Conservation (phyloP, 2,113 vertebrate species). For the Xiphorhynchus elegans region DNA sequence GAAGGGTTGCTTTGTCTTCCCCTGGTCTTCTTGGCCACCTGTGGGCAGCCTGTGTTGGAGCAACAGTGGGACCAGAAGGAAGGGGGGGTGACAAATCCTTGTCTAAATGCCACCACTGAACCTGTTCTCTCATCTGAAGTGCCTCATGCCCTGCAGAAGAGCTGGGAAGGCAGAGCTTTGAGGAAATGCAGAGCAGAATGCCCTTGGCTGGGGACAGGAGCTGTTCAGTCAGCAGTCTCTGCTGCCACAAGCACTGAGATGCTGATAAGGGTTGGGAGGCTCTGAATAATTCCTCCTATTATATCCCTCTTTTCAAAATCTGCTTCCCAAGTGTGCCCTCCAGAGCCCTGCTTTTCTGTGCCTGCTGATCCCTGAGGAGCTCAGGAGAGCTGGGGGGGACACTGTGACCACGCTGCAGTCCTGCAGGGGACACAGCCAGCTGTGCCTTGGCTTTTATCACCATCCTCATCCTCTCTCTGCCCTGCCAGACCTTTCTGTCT, state of each 20-base stretch:
- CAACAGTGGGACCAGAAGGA: not conserved
- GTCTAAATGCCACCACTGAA: not conserved
- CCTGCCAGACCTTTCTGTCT: not conserved
- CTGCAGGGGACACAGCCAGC: not conserved
- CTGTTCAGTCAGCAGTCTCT: not conserved
- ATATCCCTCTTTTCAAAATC: not conserved
- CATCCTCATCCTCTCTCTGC: not conserved
- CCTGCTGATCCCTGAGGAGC: not conserved
- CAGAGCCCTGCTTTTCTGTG: not conserved
- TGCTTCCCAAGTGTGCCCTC: not conserved
- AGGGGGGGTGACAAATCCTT: not conserved
- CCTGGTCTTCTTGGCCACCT: not conserved
- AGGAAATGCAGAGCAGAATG: not conserved
- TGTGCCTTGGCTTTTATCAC: not conserved
- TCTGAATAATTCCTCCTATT: not conserved
- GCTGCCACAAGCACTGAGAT: not conserved
- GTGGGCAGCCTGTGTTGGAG: not conserved
- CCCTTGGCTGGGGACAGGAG: not conserved
- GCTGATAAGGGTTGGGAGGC: not conserved
- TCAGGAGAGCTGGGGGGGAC: not conserved
- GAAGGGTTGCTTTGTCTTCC: not conserved
- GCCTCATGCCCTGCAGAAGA: not conserved
- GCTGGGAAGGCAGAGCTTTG: not conserved
- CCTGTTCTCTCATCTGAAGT: not conserved
- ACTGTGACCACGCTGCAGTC: not conserved